Conservation (phyloP, 2,113 vertebrate genomes). For the Stercorarius parasiticus region DNA sequence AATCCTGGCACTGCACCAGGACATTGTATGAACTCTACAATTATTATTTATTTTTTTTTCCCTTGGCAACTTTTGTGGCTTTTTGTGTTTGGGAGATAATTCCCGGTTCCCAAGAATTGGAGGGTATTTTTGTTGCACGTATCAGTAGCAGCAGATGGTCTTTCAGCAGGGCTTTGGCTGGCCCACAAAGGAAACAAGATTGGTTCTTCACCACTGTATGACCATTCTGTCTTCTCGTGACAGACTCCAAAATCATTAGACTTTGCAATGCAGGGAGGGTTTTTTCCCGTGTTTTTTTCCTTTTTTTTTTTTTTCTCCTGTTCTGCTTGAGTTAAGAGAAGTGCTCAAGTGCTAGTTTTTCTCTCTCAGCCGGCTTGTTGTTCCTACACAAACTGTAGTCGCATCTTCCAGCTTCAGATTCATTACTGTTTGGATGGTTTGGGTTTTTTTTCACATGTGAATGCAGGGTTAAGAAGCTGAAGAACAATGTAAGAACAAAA, state of each 20-base stretch:
- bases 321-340: neutral
- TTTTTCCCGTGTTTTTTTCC: neutral
- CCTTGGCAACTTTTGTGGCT: neutral
- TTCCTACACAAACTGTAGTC: neutral
- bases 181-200: neutral
- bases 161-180: neutral
- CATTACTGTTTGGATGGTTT: neutral
- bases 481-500: neutral
- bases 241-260: neutral
- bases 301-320: rapidly evolving
- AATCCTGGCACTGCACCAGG: neutral
- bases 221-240: neutral
- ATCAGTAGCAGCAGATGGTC: neutral
- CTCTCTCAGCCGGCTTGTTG: neutral
- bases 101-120: neutral
- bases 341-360: neutral
- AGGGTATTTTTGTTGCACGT: rapidly evolving
- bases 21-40: neutral
- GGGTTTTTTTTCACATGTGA: neutral
- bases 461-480: neutral
- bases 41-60: neutral
- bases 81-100: neutral
- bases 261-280: neutral
- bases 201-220: neutral
- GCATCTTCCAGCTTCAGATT: neutral